Percentiles rank a stretch among this genome's conserved stretches.
These are phyloP conservation scores for Rhinoraja longicauda DNA, from an alignment of 2,797 vertebrate species.

Conservation along the genomic window DNA sequence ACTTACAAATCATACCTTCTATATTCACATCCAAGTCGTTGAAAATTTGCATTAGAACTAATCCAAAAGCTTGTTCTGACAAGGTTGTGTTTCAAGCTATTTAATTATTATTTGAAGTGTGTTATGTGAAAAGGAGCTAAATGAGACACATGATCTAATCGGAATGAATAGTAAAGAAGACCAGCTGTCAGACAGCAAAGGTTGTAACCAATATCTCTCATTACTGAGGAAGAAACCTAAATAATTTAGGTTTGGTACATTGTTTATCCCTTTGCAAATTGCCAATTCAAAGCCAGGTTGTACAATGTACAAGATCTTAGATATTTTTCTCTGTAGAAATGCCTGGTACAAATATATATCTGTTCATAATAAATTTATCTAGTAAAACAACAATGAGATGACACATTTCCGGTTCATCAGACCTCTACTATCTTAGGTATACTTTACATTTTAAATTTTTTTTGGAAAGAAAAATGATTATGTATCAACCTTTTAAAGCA, in stretches of 20 bases:
- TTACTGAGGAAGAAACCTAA: not conserved
- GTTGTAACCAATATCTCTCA: not conserved
- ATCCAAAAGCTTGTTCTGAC: not conserved
- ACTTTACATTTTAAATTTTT: not conserved
- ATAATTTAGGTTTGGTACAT: not conserved
- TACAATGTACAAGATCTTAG: no score
- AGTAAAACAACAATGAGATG: not conserved
- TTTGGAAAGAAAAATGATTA: not conserved
- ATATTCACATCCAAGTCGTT: no score
- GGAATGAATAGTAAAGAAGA: not conserved
- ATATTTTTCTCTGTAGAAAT: not conserved
- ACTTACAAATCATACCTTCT: no score
- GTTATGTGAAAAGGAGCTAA: constrained; percentile 1
- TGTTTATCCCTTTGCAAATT: not conserved
- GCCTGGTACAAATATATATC: not conserved
- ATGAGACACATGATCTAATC: constrained; percentile 18
- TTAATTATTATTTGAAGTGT: constrained; percentile 30
- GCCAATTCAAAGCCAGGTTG: not conserved
- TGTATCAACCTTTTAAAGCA: not conserved
- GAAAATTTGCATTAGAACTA: not conserved
- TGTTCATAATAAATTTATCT: not conserved
- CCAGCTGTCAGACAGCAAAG: not conserved
- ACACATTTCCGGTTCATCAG: not conserved
- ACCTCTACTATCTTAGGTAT: not conserved
- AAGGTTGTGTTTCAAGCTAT: constrained; percentile 14